Conservation (phyloP, 2,113 vertebrate genomes). For the Vulpes lagopus region DNA sequence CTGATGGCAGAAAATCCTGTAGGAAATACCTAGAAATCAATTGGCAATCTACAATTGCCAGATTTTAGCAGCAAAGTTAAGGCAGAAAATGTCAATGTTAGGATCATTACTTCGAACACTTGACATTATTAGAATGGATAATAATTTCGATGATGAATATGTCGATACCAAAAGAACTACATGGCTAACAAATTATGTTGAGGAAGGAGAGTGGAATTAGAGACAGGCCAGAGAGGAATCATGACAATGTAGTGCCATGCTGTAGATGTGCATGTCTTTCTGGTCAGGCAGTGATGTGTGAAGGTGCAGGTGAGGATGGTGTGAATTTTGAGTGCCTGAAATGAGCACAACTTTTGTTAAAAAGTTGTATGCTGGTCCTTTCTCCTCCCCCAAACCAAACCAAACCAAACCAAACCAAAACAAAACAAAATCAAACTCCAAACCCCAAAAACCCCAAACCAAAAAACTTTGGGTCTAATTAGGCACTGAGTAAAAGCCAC, state of each 20-base stretch:
- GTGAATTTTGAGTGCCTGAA: not conserved
- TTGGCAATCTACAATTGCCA: not conserved
- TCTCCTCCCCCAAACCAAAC: not conserved
- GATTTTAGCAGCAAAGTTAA: not conserved
- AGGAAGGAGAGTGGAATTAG: not conserved
- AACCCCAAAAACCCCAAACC: not conserved
- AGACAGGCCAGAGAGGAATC: not conserved
- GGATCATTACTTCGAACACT: not conserved
- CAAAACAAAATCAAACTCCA: no score
- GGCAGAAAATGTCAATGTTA: not conserved
- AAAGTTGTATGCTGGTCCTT: not conserved
- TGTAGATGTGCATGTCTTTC: not conserved
- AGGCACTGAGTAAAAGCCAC: not conserved
- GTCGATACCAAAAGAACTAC: not conserved
- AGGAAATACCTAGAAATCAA: not conserved
- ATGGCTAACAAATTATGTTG: not conserved
- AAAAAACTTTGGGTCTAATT: not conserved
- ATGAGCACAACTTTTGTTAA: not conserved
- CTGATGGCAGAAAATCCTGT: not conserved
- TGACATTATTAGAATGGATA: not conserved
- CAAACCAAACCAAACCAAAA: no score
- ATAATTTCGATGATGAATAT: not conserved
- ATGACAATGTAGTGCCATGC: no score
- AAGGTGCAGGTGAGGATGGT: not conserved
- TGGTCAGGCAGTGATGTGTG: not conserved